A percentile compares a stretch with the other conserved stretches of the same genome.
Evolutionary conservation across 2,113 vertebrate species (phyloP).

Genomic region (Oncorhynchus kisutch): DNA sequence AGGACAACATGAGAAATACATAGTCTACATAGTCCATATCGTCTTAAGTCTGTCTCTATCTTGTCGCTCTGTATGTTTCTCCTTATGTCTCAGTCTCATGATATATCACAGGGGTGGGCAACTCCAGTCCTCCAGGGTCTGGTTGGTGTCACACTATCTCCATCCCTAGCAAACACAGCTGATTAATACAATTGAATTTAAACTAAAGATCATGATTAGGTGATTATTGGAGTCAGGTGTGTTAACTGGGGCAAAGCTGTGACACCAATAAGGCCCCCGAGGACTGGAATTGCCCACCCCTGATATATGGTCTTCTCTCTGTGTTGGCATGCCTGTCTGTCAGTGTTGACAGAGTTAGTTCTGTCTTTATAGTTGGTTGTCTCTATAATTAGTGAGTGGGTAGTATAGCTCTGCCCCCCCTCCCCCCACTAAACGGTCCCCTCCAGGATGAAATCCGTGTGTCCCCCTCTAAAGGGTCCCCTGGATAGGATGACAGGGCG

Average conservation of each 20-base stretch:
- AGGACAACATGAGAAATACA: neutral
- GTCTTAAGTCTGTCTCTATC: neutral
- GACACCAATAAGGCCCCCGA: too few species aligned
- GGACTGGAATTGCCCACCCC: too few species aligned
- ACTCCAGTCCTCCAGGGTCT: too few species aligned
- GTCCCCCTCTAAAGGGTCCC: neutral
- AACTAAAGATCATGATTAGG: too few species aligned
- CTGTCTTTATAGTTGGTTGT: neutral
- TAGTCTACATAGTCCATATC: neutral
- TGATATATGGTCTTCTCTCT: neutral
- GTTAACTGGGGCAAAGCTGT: too few species aligned
- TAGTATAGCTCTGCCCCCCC: neutral
- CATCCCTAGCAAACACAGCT: too few species aligned
- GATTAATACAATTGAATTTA: too few species aligned
- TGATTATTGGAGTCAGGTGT: too few species aligned
- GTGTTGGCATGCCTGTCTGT: neutral
- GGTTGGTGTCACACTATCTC: too few species aligned
- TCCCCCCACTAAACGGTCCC: neutral
- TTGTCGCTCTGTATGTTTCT: neutral
- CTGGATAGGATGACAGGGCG: slow-evolving; percentile 44
- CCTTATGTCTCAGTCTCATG: neutral
- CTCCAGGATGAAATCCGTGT: neutral
- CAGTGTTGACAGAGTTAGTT: slow-evolving; percentile 8
- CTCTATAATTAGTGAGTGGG: slow-evolving; percentile 25
- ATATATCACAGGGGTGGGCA: too few species aligned